Conservation (phyloP, 2,113 vertebrate species). For the Solea solea region DNA sequence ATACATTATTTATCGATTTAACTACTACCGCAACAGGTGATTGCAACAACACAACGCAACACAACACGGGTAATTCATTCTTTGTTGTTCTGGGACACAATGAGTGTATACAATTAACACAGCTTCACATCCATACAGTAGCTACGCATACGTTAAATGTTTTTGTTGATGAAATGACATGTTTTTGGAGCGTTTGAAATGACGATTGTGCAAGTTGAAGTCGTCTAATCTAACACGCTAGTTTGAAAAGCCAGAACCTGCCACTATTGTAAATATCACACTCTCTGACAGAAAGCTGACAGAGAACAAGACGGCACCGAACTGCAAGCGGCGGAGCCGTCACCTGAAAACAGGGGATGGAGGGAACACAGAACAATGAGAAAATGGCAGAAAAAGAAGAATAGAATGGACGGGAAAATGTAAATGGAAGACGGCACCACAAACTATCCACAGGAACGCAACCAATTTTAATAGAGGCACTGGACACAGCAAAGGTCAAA, state of each 20-base stretch:
- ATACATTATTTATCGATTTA: neutral
- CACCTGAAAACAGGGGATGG: constrained; percentile 51
- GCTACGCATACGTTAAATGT: neutral
- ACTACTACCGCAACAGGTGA: too few relatives aligned
- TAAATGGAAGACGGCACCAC: constrained; percentile 1
- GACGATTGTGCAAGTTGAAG: neutral
- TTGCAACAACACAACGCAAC: too few relatives aligned
- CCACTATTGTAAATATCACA: constrained; percentile 13
- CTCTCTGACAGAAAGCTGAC: constrained; percentile 44
- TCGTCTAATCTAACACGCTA: neutral
- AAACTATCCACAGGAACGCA: neutral
- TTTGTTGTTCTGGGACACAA: too few relatives aligned
- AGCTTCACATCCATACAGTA: neutral
- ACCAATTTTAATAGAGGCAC: neutral
- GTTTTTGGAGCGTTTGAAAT: neutral
- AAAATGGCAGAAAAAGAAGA: neutral
- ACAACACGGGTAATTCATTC: too few relatives aligned
- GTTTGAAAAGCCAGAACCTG: constrained; percentile 5
- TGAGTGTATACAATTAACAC: neutral
- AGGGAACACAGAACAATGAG: constrained; percentile 7
- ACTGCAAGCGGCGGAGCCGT: constrained; percentile 41
- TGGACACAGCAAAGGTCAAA: constrained; percentile 2
- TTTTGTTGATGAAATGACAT: neutral
- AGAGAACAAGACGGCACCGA: constrained; percentile 46
- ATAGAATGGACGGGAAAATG: neutral